Conservation (phyloP, 2,797 vertebrate genomes). For the Lacerta viridis region DNA sequence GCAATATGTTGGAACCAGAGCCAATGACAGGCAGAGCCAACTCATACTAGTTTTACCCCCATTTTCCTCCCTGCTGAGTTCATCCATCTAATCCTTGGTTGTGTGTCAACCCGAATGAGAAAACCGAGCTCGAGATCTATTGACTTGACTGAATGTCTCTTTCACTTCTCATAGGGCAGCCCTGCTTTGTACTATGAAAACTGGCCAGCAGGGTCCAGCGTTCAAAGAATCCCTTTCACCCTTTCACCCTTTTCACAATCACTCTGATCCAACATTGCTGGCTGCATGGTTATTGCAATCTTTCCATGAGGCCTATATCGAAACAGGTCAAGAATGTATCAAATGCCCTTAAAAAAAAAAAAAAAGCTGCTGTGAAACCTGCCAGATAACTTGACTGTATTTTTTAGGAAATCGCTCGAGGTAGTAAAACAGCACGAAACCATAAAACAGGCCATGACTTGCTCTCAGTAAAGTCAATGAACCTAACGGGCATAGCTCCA, state of each 20-base stretch:
- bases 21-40: no score
- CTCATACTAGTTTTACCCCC: no score
- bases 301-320: not conserved
- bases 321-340: not conserved
- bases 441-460: slow-evolving; percentile 29
- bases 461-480: slow-evolving; percentile 29
- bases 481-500: slow-evolving; percentile 4
- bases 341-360: not conserved
- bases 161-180: not conserved
- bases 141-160: not conserved
- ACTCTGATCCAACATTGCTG: not conserved
- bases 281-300: not conserved
- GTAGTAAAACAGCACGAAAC: slow-evolving; percentile 6
- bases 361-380: not conserved
- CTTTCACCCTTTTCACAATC: not conserved
- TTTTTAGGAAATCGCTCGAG: slow-evolving; percentile 18
- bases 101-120: not conserved
- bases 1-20: no score
- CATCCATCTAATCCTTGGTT: not conserved
- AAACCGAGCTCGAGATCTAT: not conserved
- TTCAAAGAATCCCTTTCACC: not conserved
- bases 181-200: not conserved
- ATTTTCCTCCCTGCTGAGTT: not conserved
- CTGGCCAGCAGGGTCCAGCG: not conserved
- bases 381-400: slow-evolving; percentile 7